These are phyloP conservation scores for Dromius quadrimaculatus DNA, from an alignment of 2,888 invertebrate species.

Conservation along the genomic window DNA sequence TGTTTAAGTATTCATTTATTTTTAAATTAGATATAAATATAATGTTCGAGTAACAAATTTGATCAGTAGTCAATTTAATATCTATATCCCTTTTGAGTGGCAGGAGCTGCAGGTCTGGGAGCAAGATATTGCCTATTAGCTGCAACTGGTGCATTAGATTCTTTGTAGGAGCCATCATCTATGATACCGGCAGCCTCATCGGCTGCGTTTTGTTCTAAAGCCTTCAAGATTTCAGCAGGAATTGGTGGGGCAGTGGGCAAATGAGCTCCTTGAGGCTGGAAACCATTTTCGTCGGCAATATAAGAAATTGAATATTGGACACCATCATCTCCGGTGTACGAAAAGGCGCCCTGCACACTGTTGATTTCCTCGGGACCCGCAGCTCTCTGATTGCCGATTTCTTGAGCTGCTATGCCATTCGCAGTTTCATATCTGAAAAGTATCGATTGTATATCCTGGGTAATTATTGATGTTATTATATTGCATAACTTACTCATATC, in stretches of 20 bases:
- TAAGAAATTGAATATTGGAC: constrained; percentile 70
- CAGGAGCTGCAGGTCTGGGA: background rate
- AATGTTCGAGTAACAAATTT: too few species aligned
- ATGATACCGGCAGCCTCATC: constrained; percentile 57
- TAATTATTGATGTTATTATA: too few species aligned
- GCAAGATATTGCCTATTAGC: background rate
- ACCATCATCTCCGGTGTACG: constrained; percentile 73
- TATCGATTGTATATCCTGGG: too few species aligned
- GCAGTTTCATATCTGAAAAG: constrained; percentile 63
- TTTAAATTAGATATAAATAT: too few species aligned
- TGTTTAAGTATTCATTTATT: too few species aligned
- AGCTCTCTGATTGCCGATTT: constrained; percentile 79
- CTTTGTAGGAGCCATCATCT: constrained; percentile 54
- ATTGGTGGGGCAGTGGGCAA: constrained; percentile 73
- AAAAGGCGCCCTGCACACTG: constrained; percentile 70
- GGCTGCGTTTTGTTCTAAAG: constrained; percentile 66
- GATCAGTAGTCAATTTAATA: constrained; percentile 22
- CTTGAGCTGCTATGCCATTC: constrained; percentile 72
- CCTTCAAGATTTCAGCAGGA: constrained; percentile 70
- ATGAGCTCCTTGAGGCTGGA: constrained; percentile 70
- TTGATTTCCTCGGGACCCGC: constrained; percentile 72
- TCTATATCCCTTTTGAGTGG: constrained; percentile 8
- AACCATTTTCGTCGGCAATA: constrained; percentile 73
- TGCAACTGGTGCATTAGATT: background rate
- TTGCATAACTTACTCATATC: constrained; percentile 67